Percentiles rank a stretch among this genome's conserved stretches.
Evolutionary conservation across 2,888 invertebrate genomes (phyloP).

Genomic region (Gonocerus acuteangulatus): DNA sequence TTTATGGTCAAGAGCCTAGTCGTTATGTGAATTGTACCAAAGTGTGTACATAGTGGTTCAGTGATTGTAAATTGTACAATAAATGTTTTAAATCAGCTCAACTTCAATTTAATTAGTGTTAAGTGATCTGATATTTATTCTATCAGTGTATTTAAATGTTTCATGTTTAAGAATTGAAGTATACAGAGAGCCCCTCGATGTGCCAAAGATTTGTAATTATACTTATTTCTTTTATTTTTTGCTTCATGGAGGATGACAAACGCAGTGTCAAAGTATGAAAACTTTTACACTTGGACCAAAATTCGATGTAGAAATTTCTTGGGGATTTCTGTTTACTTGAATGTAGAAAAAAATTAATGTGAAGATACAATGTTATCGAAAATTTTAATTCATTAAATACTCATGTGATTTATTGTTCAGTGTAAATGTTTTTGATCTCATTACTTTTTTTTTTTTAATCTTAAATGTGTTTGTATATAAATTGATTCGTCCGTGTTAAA

Average conservation of each 20-base stretch:
- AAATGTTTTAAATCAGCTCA: constrained; percentile 18
- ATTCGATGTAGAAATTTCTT: constrained; percentile 18
- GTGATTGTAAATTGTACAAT: constrained; percentile 21
- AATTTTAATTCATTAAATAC: constrained; percentile 19
- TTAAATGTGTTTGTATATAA: constrained; percentile 31
- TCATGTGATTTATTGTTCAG: constrained; percentile 34
- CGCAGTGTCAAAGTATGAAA: background rate
- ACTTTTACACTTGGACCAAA: constrained; percentile 21
- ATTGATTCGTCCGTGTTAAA: constrained; percentile 27
- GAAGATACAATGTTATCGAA: background rate
- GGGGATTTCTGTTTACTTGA: constrained; percentile 24
- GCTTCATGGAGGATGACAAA: constrained; percentile 3
- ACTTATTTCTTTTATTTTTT: constrained; percentile 15
- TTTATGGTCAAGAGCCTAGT: constrained; percentile 34
- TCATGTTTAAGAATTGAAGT: constrained; percentile 4
- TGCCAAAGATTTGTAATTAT: constrained; percentile 28
- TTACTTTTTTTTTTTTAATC: constrained; percentile 31
- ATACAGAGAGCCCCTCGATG: constrained; percentile 21
- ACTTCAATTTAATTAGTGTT: constrained; percentile 21
- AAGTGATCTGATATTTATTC: constrained; percentile 22
- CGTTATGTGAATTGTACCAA: constrained; percentile 38
- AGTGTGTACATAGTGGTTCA: constrained; percentile 35
- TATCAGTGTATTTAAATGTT: constrained; percentile 18
- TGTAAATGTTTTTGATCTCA: constrained; percentile 36
- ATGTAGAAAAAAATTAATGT: constrained; percentile 4